phyloP scores from a whole-genome alignment of 2,888 invertebrate species.

The Leucophenga montana region DNA sequence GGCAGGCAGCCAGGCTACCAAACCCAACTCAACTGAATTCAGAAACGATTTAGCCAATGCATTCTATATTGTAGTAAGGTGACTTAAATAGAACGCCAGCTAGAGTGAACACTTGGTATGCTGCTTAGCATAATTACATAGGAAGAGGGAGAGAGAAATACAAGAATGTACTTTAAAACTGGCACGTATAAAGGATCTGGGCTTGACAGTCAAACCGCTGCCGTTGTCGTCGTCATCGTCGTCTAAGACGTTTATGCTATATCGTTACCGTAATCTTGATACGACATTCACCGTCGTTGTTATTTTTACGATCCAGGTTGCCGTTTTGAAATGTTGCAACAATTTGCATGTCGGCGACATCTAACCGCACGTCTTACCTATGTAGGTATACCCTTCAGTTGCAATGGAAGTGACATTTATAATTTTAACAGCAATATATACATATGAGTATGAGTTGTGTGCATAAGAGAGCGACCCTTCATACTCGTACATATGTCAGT shows the following conservation, averaged over 20 bases:
- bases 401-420: conserved; percentile 19
- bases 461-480: not conserved
- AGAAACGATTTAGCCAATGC: not conserved
- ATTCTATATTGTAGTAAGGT: not conserved
- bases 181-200: conserved; percentile 18
- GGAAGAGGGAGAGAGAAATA: not conserved
- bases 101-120: not conserved
- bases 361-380: conserved; percentile 24
- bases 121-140: conserved; percentile 14
- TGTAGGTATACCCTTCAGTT: not conserved
- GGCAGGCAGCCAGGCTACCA: too few relatives aligned
- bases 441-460: not conserved
- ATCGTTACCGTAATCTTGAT: conserved; percentile 31
- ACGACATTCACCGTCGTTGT: not conserved
- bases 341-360: conserved; percentile 46
- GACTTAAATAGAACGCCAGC: conserved; percentile 18
- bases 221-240: conserved; percentile 10
- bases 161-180: not conserved
- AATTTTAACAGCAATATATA: conserved; percentile 23
- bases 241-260: conserved; percentile 1
- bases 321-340: conserved; percentile 1
- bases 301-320: conserved; percentile 8
- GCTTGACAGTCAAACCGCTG: conserved; percentile 8
- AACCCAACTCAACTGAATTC: too few relatives aligned
- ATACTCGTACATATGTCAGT: not conserved